phyloP scores from a whole-genome alignment of 2,113 vertebrate genomes.

The Peucedramus taeniatus region DNA sequence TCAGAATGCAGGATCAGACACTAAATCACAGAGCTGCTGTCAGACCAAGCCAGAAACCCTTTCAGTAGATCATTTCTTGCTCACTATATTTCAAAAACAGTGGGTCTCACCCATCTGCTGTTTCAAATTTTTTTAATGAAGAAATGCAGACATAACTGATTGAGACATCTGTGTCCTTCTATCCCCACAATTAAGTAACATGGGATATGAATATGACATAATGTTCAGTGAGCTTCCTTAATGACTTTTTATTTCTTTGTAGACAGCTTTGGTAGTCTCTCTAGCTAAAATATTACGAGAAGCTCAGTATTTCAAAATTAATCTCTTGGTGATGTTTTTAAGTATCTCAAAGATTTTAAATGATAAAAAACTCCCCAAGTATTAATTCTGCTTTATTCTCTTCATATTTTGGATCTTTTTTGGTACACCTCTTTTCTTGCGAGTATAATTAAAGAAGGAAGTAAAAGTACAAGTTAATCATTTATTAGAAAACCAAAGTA shows the following conservation, averaged over 20 bases:
- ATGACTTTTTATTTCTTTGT: slow-evolving; percentile 36
- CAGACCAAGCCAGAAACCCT: not conserved
- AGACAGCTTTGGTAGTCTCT: not conserved
- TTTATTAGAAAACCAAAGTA: not conserved
- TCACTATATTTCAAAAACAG: not conserved
- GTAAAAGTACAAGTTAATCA: not conserved
- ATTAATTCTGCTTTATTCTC: not conserved
- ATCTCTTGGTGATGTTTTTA: not conserved
- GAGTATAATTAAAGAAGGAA: not conserved
- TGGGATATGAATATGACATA: slow-evolving; percentile 10
- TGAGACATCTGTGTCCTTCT: slow-evolving; percentile 42
- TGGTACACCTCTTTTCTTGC: not conserved
- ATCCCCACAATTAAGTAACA: slow-evolving; percentile 27
- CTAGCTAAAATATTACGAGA: slow-evolving; percentile 33
- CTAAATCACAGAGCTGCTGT: not conserved
- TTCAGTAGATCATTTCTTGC: not conserved
- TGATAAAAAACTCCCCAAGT: not conserved
- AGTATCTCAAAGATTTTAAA: not conserved
- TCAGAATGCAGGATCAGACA: not conserved
- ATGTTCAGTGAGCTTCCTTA: not conserved
- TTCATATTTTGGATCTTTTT: not conserved
- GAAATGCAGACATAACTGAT: slow-evolving; percentile 36
- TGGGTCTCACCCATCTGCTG: not conserved
- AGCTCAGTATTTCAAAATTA: slow-evolving; percentile 38
- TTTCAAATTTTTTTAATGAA: not conserved